Base-by-base conservation (phyloP, 2,113 vertebrate genomes). In the Platanista minor region DNA sequence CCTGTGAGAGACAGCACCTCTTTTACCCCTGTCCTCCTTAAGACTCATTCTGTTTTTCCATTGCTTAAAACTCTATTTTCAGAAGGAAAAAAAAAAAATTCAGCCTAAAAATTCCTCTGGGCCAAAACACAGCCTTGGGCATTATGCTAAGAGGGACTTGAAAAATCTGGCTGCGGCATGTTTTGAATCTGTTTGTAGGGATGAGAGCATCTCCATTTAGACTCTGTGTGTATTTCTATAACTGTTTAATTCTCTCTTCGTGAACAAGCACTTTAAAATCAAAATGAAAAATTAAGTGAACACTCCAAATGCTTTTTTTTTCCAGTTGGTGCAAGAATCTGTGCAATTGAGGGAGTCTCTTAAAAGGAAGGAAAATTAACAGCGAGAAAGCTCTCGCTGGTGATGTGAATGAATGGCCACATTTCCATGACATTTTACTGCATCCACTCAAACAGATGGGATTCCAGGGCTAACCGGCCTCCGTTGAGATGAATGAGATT, bases 401-500 rank as follows among this genome's bases (percentile, higher is more conserved):
- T 75, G 82, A 92, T 72, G 92, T 43, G 94, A 97, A 96, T 78
- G 92, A 97, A 95, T 41, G 49, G 87, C 84, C 85, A 59, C 87
- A 97, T 98, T 94, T 95, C 92, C 71, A 57, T 92, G 97, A 94
- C 95, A 97, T 92, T 98, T 97, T 95, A 95, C 96, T 92, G 96
- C 95, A 87, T 69, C 93, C 87, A 96, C 93, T 97, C 95, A 94
- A 97, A 97, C 98, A 98, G 97, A 98, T 97, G 97, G 97, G 97
- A 97, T 97, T 97, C 96, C 96, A 75, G 96, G 66, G 95, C 84
- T 85, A 96, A 95, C 95, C 43, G 97, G 97, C 96, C 96, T 98
- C 97, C n/a, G 80, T 97, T 95, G 96, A 98, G 97, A 98, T 97
- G 96, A 97, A 98, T 98, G 97, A 97, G 96, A 98, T 97, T 97